Evolutionary conservation across 2,797 vertebrate species (phyloP), one percentile per base, ranked within the genome.

Genomic region (Enteromius anoplus): DNA sequence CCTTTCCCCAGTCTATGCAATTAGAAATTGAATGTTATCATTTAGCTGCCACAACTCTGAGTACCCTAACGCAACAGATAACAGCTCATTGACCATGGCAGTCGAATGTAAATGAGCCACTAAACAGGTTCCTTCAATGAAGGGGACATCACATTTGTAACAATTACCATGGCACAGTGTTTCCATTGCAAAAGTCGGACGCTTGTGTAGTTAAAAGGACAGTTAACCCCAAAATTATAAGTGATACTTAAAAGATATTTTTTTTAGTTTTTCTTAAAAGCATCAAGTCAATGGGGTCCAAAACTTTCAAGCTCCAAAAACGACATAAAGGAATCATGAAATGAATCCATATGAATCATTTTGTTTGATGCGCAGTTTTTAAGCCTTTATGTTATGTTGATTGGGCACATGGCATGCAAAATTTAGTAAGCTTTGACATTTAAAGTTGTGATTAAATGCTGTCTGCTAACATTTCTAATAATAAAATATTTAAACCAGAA

Each of bases 31-130:
- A 77, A 49, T 40, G 12, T 45, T 15, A 19, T 34, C 12, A 37
- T 6, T 62, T 37, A 85, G 66, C 58, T 69, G 66, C 66, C 76
- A 62, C 69, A 47, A 68, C 65, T 29, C 42, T 4, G 66, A 87
- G 71, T 69, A 81, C 73, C 47, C 37, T 34, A 81, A 37, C 26
- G 42, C 71, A 47, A 70, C 32, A 26, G 19, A 40, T 53, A 19
- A 77, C 40, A 71, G 66, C 51, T 62, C 26, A 21, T n/a, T 45
- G 23, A 58, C 37, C 37, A 23, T 60, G 65, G 37, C 47, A 79
- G 21, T 23, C 40, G n/a, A 70, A 71, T 62, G 19, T 49, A 47
- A 34, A 49, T n/a, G 12, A 72, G 40, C 40, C 40, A n/a, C 17
- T 58, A 70, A 55, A 45, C 66, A 5, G 11, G 21, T 40, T 70